These are phyloP conservation scores for Craseonycteris thonglongyai DNA, from an alignment of 2,113 vertebrate species.

Conservation along the genomic window DNA sequence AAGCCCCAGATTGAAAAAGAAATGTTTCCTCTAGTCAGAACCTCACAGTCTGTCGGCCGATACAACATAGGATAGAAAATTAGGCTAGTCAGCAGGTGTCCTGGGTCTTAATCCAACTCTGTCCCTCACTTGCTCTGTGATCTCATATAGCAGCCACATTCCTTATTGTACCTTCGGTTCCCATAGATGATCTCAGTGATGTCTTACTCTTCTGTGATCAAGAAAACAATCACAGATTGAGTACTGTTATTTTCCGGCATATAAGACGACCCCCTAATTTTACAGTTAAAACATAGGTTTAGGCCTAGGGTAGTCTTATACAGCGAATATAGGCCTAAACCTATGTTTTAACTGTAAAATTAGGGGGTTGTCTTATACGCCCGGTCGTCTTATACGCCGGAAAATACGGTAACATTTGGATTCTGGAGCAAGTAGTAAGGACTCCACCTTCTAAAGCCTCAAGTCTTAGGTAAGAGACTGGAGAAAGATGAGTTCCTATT, in stretches of 20 bases:
- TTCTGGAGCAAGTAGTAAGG: not conserved
- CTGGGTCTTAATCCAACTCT: no score
- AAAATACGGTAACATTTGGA: fast-evolving
- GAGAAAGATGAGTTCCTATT: not conserved
- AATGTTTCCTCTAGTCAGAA: not conserved
- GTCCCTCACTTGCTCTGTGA: not conserved
- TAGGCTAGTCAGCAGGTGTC: not conserved
- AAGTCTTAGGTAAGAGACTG: not conserved
- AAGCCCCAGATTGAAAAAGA: not conserved
- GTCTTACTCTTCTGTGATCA: not conserved
- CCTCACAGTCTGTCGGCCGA: fast-evolving
- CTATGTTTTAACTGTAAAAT: no score
- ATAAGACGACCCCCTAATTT: no score
- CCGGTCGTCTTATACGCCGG: no score
- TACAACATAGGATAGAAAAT: no score
- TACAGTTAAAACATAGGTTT: no score
- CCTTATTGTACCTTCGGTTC: not conserved
- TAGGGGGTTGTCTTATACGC: no score
- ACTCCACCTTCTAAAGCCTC: not conserved
- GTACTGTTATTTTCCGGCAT: no score
- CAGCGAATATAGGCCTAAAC: no score
- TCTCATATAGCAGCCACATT: not conserved
- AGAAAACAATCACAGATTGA: not conserved
- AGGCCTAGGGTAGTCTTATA: no score
- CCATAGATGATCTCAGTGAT: fast-evolving